Base-by-base conservation (phyloP, 2,888 invertebrate species). In the Aproaerema taeniolella region DNA sequence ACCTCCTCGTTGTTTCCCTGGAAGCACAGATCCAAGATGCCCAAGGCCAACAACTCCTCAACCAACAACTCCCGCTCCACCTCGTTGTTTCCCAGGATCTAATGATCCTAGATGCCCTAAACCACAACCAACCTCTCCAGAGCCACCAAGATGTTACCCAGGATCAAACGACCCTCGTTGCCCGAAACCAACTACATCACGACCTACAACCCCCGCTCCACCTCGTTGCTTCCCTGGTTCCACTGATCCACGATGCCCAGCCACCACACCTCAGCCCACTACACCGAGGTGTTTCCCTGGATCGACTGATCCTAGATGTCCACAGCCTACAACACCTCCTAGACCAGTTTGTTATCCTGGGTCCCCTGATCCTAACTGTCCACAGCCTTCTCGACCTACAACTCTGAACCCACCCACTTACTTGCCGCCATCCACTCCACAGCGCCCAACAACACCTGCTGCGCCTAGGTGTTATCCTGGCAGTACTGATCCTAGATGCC, bases 41-140 rank as follows among this genome's bases (percentile, higher is more conserved):
- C 53, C 53, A 0, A 40, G 39, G 28, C 45, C 61, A 53, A 39
- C 59, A 52, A 35, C 50, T 15, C 77, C 20, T 68, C 55, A 63
- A 63, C 10, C 58, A 2, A 48, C 63, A 1, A 58, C 59, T 14
- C 70, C 67, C 1, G 53, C 48, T 24, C 49, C 62, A 7, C 57
- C 57, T 1, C 46, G 48, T 0, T 61, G 62, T 14, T 62, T 41
- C 41, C 61, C 65, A 1, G 66, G 67, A n/a, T n/a, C n/a, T n/a
- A 1, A 28, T n/a, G 80, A 86, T 51, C 73, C 76, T 0, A 38
- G 49, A 7, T 52, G 52, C 12, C 45, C 50, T 1, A 17, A 42
- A 41, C 39, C n/a, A n/a, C n/a, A n/a, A n/a, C n/a, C 33, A 13
- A 50, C 32, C 52, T 42, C 42, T 6, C 17, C 50, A 14, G 31